These are phyloP conservation scores for Eciton burchellii DNA, from an alignment of 1,140 invertebrate species.

Conservation along the genomic window DNA sequence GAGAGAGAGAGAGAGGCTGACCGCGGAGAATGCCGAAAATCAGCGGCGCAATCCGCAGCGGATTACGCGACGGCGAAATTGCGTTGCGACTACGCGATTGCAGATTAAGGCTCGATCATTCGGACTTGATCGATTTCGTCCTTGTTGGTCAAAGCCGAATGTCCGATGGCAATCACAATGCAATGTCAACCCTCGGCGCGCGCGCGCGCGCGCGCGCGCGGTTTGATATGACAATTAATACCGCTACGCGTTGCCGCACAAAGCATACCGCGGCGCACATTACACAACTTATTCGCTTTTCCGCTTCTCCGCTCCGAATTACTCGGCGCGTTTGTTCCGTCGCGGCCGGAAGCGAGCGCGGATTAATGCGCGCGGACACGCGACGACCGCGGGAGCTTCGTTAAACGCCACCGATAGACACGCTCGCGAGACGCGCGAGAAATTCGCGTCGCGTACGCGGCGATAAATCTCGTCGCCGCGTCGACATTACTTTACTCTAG, in stretches of 20 bases:
- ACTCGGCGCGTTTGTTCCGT: slow-evolving; percentile 46
- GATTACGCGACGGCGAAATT: not conserved
- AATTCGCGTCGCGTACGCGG: slow-evolving; percentile 28
- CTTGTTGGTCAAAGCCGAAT: not conserved
- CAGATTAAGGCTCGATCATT: slow-evolving; percentile 21
- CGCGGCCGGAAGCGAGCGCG: not conserved
- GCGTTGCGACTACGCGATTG: not conserved
- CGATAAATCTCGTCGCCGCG: slow-evolving; percentile 28
- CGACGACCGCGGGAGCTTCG: slow-evolving; percentile 47
- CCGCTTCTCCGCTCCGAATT: slow-evolving; percentile 24
- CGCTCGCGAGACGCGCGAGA: slow-evolving; percentile 2
- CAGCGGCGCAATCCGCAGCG: not conserved
- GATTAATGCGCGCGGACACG: slow-evolving; percentile 43
- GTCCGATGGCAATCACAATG: slow-evolving; percentile 24
- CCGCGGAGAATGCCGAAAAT: not conserved
- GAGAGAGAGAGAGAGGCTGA: no score
- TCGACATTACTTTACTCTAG: slow-evolving; percentile 46
- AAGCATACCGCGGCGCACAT: not conserved
- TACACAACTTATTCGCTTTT: no score
- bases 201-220: no score
- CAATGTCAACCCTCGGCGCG: slow-evolving; percentile 24
- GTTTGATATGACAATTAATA: slow-evolving; percentile 31
- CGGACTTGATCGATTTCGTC: slow-evolving; percentile 21
- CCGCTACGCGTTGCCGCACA: not conserved
- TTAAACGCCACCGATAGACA: slow-evolving; percentile 41